Conservation (phyloP, 2,113 vertebrate species). For the Pipra filicauda region DNA sequence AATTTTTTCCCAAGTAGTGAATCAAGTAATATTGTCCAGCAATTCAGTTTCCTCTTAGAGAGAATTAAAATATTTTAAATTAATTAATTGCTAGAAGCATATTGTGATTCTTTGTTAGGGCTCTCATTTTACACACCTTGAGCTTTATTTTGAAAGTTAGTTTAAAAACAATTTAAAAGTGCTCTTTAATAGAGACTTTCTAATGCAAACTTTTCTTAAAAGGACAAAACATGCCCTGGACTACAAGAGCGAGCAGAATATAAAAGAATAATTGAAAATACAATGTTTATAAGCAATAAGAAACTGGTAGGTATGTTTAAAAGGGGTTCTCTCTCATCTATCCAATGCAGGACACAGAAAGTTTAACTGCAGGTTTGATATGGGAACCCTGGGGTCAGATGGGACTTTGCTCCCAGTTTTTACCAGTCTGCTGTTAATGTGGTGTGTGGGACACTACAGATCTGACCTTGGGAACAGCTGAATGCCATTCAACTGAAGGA, state of each 20-base stretch:
- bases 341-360: neutral
- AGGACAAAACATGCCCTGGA: neutral
- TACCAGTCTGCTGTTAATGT: neutral
- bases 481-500: neutral
- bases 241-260: neutral
- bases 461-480: neutral
- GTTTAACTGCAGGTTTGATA: neutral
- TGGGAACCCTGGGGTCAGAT: neutral
- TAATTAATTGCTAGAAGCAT: rapidly evolving
- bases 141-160: neutral
- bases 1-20: neutral
- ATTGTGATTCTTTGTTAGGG: neutral
- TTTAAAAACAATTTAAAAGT: neutral
- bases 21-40: neutral
- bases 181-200: neutral
- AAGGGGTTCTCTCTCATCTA: neutral
- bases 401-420: neutral
- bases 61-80: neutral
- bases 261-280: neutral
- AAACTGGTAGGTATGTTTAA: neutral
- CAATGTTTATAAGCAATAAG: neutral
- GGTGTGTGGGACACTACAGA: neutral
- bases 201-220: neutral
- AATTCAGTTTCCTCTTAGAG: neutral
- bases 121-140: neutral